These are phyloP conservation scores for Drosophila macrospina DNA, from an alignment of 2,888 invertebrate species.

Conservation along the genomic window DNA sequence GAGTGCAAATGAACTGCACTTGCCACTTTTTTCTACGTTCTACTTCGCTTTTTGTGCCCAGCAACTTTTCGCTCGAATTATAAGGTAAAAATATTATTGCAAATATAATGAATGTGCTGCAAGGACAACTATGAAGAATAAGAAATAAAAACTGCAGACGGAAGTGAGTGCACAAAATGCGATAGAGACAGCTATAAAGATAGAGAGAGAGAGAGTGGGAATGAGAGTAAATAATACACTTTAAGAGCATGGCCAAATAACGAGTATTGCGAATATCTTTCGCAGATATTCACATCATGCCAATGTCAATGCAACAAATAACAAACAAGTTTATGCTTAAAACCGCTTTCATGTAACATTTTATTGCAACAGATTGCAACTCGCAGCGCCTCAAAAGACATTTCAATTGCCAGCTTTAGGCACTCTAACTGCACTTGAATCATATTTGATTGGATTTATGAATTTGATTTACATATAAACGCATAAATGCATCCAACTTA, in stretches of 20 bases:
- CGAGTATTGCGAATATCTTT: background rate
- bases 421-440: background rate
- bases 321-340: background rate
- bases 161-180: slow-evolving; percentile 21
- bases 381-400: background rate
- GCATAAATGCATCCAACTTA: background rate
- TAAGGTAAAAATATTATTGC: slow-evolving; percentile 74
- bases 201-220: background rate
- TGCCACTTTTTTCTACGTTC: background rate
- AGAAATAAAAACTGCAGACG: slow-evolving; percentile 11
- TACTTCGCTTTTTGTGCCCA: slow-evolving; percentile 1
- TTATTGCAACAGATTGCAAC: background rate
- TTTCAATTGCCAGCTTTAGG: slow-evolving; percentile 1
- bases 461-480: background rate
- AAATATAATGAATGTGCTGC: slow-evolving; percentile 66
- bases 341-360: background rate
- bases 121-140: slow-evolving; percentile 21
- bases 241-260: slow-evolving; percentile 9
- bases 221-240: slow-evolving; percentile 10
- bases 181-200: background rate
- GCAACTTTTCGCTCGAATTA: slow-evolving; percentile 48
- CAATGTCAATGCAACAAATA: slow-evolving; percentile 7
- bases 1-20: slow-evolving; percentile 60
- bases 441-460: background rate
- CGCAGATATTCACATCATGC: slow-evolving; percentile 1